A percentile compares a stretch with the other conserved stretches of the same genome.
phyloP scores from a whole-genome alignment of 2,113 vertebrate species.

The Carassius gibelio region DNA sequence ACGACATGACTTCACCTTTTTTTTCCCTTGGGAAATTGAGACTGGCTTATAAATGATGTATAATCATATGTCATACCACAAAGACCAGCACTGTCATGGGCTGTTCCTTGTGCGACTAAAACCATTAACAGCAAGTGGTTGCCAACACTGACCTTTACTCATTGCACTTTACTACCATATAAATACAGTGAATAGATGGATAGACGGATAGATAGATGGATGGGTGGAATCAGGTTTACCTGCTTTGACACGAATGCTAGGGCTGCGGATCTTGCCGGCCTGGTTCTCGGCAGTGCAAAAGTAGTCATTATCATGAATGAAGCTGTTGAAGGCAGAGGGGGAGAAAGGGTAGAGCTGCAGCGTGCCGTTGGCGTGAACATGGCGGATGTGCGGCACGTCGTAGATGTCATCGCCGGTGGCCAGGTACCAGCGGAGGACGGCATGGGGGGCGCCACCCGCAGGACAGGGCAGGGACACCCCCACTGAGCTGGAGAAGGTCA shows the following conservation, averaged over 20 bases:
- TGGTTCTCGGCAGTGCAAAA: conserved; percentile 98
- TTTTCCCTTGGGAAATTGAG: background rate
- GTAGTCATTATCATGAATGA: conserved; percentile 99
- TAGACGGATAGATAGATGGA: background rate
- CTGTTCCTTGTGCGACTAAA: background rate
- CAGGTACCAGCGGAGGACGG: conserved; percentile 97
- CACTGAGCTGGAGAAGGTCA: conserved; percentile 89
- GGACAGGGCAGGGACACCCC: conserved; percentile 97
- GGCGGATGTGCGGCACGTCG: conserved; percentile 97
- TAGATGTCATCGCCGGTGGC: conserved; percentile 99
- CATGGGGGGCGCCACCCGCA: conserved; percentile 93
- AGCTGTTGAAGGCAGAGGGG: conserved; percentile 98
- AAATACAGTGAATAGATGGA: background rate
- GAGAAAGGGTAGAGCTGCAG: conserved; percentile 98
- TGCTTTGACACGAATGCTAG: conserved; percentile 97
- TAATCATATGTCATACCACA: no score
- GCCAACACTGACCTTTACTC: background rate
- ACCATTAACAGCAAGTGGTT: background rate
- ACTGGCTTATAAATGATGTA: no score
- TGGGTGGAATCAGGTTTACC: conserved; percentile 72
- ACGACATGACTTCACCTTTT: background rate
- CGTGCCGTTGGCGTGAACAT: conserved; percentile 97
- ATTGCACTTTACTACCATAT: background rate
- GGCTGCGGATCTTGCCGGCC: conserved; percentile 97
- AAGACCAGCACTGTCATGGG: background rate